Evolutionary conservation across 2,888 invertebrate species (phyloP).

Genomic region (Drosophila macrothrix): DNA sequence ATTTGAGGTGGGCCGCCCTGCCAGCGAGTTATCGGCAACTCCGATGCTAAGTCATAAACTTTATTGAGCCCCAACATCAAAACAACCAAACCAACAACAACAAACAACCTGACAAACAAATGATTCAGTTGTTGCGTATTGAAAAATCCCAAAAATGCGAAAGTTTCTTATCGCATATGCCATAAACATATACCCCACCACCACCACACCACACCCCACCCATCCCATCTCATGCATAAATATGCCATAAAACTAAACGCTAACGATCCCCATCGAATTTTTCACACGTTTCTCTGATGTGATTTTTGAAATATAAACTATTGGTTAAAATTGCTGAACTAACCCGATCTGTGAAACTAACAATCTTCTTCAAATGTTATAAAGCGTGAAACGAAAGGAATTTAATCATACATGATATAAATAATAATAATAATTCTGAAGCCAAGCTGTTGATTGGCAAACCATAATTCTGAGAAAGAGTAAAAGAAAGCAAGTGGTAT

Average conservation of each 20-base stretch:
- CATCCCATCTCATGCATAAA: slow-evolving; percentile 53
- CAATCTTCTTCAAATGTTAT: background rate
- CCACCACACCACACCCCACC: background rate
- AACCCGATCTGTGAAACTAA: background rate
- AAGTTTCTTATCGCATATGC: slow-evolving; percentile 62
- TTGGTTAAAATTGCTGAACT: slow-evolving; percentile 5
- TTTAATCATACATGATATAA: background rate
- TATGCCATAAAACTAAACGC: slow-evolving; percentile 44
- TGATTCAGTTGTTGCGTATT: slow-evolving; percentile 30
- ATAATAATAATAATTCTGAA: background rate
- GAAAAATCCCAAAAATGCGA: slow-evolving; percentile 60
- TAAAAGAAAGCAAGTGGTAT: background rate
- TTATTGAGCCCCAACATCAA: slow-evolving; percentile 33
- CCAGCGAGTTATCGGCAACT: slow-evolving; percentile 32
- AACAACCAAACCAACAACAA: slow-evolving; percentile 1
- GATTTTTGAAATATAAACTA: background rate
- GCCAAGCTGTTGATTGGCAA: background rate
- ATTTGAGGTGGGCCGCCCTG: slow-evolving; percentile 6
- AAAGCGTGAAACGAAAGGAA: too few species aligned
- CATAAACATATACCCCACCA: slow-evolving; percentile 19
- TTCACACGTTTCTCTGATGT: slow-evolving; percentile 44
- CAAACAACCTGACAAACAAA: slow-evolving; percentile 13
- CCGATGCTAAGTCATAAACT: slow-evolving; percentile 49
- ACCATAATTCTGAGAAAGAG: background rate
- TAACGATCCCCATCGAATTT: slow-evolving; percentile 29